phyloP scores from a whole-genome alignment of 2,888 invertebrate genomes.

The Argyra leucocephala region DNA sequence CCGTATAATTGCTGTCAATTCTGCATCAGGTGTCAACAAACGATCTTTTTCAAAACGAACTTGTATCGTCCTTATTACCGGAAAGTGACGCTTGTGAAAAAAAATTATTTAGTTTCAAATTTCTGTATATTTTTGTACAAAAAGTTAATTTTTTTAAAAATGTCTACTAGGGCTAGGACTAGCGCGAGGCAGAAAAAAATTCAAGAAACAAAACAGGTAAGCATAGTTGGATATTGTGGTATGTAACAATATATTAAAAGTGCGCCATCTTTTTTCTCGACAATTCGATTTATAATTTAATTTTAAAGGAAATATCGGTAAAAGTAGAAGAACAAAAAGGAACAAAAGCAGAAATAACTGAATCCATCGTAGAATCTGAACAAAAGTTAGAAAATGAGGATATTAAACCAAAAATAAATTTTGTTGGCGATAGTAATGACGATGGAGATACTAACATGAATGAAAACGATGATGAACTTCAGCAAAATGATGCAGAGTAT shows the following conservation, averaged over 20 bases:
- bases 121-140: background rate
- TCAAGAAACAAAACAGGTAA: background rate
- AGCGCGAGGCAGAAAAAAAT: constrained; percentile 1
- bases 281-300: background rate
- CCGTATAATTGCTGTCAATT: no score
- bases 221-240: background rate
- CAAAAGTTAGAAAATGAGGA: background rate
- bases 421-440: background rate
- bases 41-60: background rate
- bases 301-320: background rate
- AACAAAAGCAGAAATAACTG: background rate
- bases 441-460: background rate
- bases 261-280: constrained; percentile 1
- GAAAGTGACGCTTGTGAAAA: constrained; percentile 4
- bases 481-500: background rate
- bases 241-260: background rate
- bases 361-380: background rate
- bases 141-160: background rate
- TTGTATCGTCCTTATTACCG: constrained; percentile 2
- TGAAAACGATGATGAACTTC: background rate
- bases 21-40: no score
- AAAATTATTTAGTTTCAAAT: background rate
- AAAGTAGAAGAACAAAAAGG: background rate
- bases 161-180: background rate
- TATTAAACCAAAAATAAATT: background rate